phyloP scores from a whole-genome alignment of 2,113 vertebrate species.

The Malurus cyaneus region DNA sequence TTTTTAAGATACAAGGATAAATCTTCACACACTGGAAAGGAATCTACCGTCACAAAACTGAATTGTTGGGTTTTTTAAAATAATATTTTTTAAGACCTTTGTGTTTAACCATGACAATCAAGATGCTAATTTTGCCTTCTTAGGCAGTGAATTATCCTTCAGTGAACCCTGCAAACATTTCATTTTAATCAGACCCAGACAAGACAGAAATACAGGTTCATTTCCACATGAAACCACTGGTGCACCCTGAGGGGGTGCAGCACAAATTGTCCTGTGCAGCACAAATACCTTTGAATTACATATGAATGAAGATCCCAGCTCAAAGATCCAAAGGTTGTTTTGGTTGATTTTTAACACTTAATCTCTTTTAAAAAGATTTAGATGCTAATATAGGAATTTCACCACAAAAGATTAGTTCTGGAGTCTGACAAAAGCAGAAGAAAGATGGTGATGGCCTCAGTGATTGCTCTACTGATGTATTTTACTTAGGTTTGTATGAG shows the following conservation, averaged over 20 bases:
- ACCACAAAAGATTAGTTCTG: neutral
- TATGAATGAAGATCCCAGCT: neutral
- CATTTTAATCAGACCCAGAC: neutral
- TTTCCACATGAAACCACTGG: neutral
- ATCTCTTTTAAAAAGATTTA: neutral
- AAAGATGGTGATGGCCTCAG: neutral
- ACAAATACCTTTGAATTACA: neutral
- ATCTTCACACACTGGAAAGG: neutral
- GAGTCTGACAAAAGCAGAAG: neutral
- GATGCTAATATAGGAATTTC: neutral
- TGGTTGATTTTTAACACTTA: neutral
- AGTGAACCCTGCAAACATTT: neutral
- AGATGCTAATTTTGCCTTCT: neutral
- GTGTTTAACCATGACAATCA: neutral
- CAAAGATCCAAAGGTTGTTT: neutral
- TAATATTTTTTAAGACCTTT: neutral
- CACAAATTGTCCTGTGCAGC: neutral
- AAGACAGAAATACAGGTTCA: neutral
- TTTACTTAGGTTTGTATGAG: neutral
- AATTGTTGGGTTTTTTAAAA: neutral
- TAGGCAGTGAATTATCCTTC: neutral
- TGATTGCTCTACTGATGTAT: neutral
- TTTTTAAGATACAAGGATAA: neutral
- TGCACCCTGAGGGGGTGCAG: neutral
- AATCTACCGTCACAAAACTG: neutral